These are phyloP conservation scores for Electrona antarctica DNA, from an alignment of 2,113 vertebrate species.

Conservation along the genomic window DNA sequence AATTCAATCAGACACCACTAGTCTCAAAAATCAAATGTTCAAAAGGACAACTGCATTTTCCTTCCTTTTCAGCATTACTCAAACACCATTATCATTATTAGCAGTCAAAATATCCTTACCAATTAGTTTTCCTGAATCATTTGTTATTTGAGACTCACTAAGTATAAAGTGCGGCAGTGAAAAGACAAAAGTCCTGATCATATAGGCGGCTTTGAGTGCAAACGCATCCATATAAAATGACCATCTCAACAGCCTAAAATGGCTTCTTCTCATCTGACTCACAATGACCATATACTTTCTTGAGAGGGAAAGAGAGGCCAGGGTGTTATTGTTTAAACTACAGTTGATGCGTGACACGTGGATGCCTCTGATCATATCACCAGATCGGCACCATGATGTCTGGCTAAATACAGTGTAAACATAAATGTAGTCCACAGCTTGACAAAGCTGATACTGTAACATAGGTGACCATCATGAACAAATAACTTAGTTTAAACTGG, in stretches of 20 bases:
- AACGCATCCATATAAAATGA: constrained; percentile 17
- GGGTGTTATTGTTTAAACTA: background rate
- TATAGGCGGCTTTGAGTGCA: constrained; percentile 41
- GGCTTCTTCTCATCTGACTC: constrained; percentile 15
- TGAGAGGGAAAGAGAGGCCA: constrained; percentile 16
- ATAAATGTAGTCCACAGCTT: background rate
- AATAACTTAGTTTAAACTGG: background rate
- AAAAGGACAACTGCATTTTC: no score
- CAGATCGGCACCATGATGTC: background rate
- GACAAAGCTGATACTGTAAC: constrained; percentile 1
- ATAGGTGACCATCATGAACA: constrained; percentile 9
- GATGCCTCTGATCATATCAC: background rate
- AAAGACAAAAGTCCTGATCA: constrained; percentile 47
- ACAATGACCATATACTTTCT: background rate
- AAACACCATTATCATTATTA: constrained; percentile 9
- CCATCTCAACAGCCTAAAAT: constrained; percentile 19
- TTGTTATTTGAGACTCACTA: constrained; percentile 2
- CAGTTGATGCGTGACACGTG: background rate
- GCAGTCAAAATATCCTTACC: constrained; percentile 10
- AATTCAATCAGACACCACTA: no score
- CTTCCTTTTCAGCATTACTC: no score
- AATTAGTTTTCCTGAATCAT: constrained; percentile 6
- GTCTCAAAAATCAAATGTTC: no score
- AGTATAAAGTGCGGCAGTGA: constrained; percentile 77
- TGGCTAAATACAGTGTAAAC: background rate